Evolutionary conservation across 2,888 invertebrate genomes (phyloP), one percentile per base, ranked within the genome.

Genomic region (Trypoxylon attenuatum): DNA sequence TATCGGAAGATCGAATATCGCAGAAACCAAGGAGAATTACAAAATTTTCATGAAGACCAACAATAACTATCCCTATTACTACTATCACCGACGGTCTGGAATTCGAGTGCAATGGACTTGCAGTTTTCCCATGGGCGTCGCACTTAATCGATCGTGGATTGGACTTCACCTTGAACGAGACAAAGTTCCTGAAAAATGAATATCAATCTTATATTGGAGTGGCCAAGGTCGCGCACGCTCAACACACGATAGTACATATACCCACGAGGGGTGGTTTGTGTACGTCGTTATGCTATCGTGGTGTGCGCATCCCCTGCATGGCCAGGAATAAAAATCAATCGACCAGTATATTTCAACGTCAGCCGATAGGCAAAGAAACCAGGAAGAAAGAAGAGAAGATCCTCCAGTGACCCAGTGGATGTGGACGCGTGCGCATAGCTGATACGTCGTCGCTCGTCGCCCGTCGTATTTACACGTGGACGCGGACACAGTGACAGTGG

Each of bases 371-470:
- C 58, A 70, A 74, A 60, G 72, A 67, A 71, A 72, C 39, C 50
- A 61, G 41, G 50, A 74, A 66, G 67, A 69, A 73, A 60, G 22
- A 38, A 39, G 60, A 56, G 61, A 73, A 63, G 61, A 59, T 76
- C 75, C 71, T 75, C 76, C 76, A 76, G 60, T 76, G 76, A 76
- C 76, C 76, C 73, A 76, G 61, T 76, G 60, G 45, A 64, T 56
- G 41, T 27, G 60, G 45, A 73, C 76, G 73, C 76, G 58, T 71
- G 76, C 77, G 75, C 75, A 53, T 60, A 29, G 45, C 65, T 54
- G 64, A 66, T 57, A 43, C 57, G 53, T 64, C 39, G 49, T 21
- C 52, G 49, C 50, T 33, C 33, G 10, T 33, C 33, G 33, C 33
- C 33, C 52, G 64, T 61, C 52, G 60, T 53, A 43, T 65, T 63